phyloP scores from a whole-genome alignment of 2,797 vertebrate genomes.

The Sus cebifrons region DNA sequence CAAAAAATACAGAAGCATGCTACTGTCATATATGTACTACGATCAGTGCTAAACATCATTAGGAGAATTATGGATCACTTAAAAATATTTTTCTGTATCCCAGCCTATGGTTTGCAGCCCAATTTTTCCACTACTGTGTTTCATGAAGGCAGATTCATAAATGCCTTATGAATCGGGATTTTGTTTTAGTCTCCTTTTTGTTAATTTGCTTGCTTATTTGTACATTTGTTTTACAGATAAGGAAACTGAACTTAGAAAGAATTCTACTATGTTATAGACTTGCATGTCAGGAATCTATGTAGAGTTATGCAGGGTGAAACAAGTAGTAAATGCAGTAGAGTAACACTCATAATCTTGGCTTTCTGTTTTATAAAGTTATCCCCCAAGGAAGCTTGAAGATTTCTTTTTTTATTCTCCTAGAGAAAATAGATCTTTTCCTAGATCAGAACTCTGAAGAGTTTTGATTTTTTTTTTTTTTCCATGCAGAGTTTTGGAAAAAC shows the following conservation, averaged over 20 bases:
- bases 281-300: not conserved
- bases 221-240: conserved; percentile 32
- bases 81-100: too few relatives aligned
- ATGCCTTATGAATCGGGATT: conserved; percentile 29
- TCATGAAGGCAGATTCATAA: not conserved
- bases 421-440: conserved; percentile 51
- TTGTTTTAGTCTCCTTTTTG: not conserved
- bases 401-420: not conserved
- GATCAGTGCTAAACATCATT: too few relatives aligned
- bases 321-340: not conserved
- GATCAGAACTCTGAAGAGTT: conserved; percentile 61
- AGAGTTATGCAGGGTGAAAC: not conserved
- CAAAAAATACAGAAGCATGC: too few relatives aligned
- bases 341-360: conserved; percentile 16
- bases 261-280: not conserved
- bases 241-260: conserved; percentile 30
- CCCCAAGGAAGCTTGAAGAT: not conserved
- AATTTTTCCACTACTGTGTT: not conserved
- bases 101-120: not conserved
- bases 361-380: conserved; percentile 45
- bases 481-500: conserved; percentile 60
- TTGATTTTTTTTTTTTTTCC: conserved; percentile 16
- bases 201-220: conserved; percentile 46
- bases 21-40: too few relatives aligned
- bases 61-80: too few relatives aligned